Evolutionary conservation across 2,113 vertebrate species (phyloP).

Genomic region (Mus pahari): DNA sequence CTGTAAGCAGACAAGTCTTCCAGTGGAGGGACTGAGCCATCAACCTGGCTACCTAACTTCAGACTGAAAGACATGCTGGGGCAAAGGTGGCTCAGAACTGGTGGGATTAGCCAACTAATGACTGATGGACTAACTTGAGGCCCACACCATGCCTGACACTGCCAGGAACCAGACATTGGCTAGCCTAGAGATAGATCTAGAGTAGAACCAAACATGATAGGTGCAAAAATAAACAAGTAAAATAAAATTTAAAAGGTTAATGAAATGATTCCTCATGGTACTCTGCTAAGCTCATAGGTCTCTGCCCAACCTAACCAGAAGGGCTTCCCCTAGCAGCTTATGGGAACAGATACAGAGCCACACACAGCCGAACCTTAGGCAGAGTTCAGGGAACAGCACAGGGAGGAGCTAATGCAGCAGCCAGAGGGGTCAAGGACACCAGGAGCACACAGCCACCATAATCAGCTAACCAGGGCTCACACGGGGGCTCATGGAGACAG

Average conservation of each 20-base stretch:
- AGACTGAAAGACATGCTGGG: neutral
- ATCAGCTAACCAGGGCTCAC: neutral
- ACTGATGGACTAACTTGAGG: neutral
- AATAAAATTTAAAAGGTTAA: neutral
- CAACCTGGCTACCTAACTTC: neutral
- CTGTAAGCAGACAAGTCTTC: neutral
- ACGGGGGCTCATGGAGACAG: neutral
- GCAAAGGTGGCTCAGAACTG: neutral
- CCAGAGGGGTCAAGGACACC: neutral
- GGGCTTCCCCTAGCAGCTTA: neutral
- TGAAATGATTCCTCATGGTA: neutral
- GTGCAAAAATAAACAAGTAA: neutral
- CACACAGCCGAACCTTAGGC: neutral
- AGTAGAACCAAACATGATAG: neutral
- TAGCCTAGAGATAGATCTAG: neutral
- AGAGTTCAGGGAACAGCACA: neutral
- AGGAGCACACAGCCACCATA: neutral
- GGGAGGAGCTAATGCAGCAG: neutral
- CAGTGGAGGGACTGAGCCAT: neutral
- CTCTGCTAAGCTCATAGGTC: neutral
- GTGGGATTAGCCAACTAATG: neutral
- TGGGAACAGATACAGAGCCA: neutral
- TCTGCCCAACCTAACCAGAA: neutral
- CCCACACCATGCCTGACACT: neutral
- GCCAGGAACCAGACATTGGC: neutral